phyloP scores from a whole-genome alignment of 2,797 vertebrate species.

The Cryptoprocta ferox region DNA sequence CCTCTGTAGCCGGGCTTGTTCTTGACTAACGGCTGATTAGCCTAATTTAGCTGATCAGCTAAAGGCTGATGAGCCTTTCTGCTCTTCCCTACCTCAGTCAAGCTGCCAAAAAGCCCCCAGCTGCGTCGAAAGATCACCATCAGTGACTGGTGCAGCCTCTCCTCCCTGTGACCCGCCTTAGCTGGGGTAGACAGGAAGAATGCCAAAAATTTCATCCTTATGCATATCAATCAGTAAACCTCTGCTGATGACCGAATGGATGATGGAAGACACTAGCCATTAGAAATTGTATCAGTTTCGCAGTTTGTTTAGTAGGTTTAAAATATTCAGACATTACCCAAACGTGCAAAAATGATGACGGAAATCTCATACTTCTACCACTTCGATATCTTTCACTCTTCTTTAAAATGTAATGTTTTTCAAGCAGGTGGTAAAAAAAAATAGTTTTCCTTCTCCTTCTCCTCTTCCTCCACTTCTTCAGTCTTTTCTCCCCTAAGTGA shows the following conservation, averaged over 20 bases:
- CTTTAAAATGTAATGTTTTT: constrained; percentile 30
- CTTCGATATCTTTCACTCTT: constrained; percentile 18
- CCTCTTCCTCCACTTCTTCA: not conserved
- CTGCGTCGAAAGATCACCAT: not conserved
- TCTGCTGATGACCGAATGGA: not conserved
- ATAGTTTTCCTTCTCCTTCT: not conserved
- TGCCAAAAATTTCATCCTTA: not conserved
- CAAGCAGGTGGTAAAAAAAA: not conserved
- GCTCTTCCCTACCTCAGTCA: not conserved
- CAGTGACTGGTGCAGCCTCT: not conserved
- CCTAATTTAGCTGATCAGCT: no score
- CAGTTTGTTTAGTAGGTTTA: constrained; percentile 20
- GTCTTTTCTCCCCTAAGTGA: not conserved
- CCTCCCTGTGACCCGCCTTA: not conserved
- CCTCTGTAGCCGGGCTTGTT: not conserved
- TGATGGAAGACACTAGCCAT: not conserved
- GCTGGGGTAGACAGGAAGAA: not conserved
- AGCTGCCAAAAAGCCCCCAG: not conserved
- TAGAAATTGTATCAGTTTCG: not conserved
- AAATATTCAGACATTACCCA: not conserved
- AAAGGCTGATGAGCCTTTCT: not conserved
- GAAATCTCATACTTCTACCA: not conserved
- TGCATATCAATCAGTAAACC: not conserved
- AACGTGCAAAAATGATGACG: not conserved
- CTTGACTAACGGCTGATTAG: not conserved